A percentile compares a stretch with the other conserved stretches of the same genome.
Evolutionary conservation across 2,113 vertebrate genomes (phyloP).

Genomic region (Myotis lucifugus): DNA sequence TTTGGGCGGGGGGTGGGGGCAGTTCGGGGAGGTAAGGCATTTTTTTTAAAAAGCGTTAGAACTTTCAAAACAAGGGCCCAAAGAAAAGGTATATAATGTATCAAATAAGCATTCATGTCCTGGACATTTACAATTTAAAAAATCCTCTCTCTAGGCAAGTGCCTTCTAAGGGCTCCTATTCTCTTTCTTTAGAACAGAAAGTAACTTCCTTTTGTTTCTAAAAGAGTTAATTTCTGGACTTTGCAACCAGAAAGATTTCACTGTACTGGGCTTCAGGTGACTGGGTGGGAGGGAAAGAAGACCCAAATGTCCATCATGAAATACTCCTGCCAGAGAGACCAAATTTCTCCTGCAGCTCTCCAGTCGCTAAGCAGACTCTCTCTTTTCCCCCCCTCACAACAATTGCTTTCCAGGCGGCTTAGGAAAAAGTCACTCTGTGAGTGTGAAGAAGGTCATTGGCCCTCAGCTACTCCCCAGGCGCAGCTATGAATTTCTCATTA

Average conservation of each 20-base stretch:
- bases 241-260: not conserved
- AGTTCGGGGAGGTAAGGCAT: no score
- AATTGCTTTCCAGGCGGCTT: accelerated
- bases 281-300: not conserved
- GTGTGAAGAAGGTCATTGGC: not conserved
- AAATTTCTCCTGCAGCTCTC: not conserved
- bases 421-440: not conserved
- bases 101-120: not conserved
- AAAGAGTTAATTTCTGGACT: not conserved
- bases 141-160: not conserved
- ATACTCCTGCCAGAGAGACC: not conserved
- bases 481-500: no score
- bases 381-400: not conserved
- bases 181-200: not conserved
- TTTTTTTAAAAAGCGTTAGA: not conserved
- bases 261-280: not conserved
- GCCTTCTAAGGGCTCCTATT: not conserved
- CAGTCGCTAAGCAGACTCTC: accelerated
- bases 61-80: not conserved
- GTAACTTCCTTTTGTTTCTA: not conserved
- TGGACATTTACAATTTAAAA: not conserved
- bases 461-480: accelerated
- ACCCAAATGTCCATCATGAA: not conserved
- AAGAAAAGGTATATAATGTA: not conserved
- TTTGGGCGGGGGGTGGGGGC: accelerated